These are phyloP conservation scores for Pycnonotus jocosus DNA, from an alignment of 2,113 vertebrate genomes.

Conservation along the genomic window DNA sequence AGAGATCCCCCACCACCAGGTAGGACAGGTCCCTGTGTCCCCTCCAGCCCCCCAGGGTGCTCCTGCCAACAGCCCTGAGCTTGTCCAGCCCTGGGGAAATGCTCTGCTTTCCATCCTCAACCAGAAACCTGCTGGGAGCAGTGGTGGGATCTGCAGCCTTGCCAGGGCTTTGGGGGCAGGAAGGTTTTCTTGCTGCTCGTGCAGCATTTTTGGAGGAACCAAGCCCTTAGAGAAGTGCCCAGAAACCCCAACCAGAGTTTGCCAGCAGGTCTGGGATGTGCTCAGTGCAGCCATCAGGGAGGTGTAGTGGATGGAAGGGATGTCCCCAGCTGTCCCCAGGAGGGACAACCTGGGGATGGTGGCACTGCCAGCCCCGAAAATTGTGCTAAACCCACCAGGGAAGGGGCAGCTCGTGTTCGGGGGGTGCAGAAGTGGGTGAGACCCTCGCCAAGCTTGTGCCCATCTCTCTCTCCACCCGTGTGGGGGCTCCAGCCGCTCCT, in stretches of 20 bases:
- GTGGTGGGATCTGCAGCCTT: not conserved
- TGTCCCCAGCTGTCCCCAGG: not conserved
- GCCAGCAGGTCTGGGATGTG: not conserved
- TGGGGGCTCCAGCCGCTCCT: not conserved
- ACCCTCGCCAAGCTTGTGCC: fast-evolving
- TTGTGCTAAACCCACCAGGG: not conserved
- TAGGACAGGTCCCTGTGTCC: slow-evolving; percentile 35
- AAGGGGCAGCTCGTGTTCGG: fast-evolving
- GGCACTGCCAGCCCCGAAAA: fast-evolving
- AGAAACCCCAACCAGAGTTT: not conserved
- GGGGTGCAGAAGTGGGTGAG: not conserved
- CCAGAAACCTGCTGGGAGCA: fast-evolving
- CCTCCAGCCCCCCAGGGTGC: not conserved
- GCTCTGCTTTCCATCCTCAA: not conserved
- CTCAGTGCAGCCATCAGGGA: not conserved
- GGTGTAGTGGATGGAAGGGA: not conserved
- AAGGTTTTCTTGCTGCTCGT: fast-evolving
- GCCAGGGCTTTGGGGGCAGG: fast-evolving
- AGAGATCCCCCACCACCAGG: slow-evolving; percentile 94
- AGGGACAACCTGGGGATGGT: not conserved
- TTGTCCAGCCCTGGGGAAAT: fast-evolving
- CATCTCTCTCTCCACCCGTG: not conserved
- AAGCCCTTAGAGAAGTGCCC: not conserved
- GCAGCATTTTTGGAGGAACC: not conserved
- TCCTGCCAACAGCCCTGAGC: not conserved